phyloP scores from a whole-genome alignment of 2,888 invertebrate genomes.

The Zhuqinia jingwanae region DNA sequence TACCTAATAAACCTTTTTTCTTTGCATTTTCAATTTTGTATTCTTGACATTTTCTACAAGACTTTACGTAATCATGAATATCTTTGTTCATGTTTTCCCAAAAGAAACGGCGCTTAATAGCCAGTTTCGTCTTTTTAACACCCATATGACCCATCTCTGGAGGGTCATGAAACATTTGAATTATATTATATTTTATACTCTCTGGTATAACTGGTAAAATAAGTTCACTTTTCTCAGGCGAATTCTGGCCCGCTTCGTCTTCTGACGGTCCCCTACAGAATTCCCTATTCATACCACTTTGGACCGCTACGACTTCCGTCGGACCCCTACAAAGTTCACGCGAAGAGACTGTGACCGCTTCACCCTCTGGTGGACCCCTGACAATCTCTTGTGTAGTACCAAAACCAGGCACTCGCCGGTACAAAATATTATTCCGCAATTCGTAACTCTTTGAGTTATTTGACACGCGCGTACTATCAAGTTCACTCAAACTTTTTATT shows the following conservation, averaged over 20 bases:
- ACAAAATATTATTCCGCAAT: background rate
- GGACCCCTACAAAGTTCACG: constrained; percentile 5
- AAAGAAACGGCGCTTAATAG: constrained; percentile 64
- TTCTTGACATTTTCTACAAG: constrained; percentile 71
- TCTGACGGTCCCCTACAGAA: background rate
- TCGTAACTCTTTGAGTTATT: background rate
- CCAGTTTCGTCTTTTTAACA: constrained; percentile 66
- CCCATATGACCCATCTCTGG: constrained; percentile 74
- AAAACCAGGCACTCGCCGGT: constrained; percentile 19
- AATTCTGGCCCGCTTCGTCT: background rate
- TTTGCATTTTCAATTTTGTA: constrained; percentile 55
- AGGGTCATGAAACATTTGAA: constrained; percentile 71
- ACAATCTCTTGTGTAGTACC: background rate
- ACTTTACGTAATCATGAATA: constrained; percentile 64
- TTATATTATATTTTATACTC: constrained; percentile 42
- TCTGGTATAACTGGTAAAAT: constrained; percentile 68
- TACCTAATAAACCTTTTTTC: constrained; percentile 64
- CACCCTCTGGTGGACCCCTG: background rate
- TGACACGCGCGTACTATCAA: background rate
- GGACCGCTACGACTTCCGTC: background rate
- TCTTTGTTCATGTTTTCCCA: constrained; percentile 74
- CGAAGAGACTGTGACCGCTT: background rate
- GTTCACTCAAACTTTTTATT: background rate
- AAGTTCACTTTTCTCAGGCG: background rate
- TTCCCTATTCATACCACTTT: background rate